These are phyloP conservation scores for Gastrophryne carolinensis DNA, from an alignment of 2,797 vertebrate genomes.

Conservation along the genomic window DNA sequence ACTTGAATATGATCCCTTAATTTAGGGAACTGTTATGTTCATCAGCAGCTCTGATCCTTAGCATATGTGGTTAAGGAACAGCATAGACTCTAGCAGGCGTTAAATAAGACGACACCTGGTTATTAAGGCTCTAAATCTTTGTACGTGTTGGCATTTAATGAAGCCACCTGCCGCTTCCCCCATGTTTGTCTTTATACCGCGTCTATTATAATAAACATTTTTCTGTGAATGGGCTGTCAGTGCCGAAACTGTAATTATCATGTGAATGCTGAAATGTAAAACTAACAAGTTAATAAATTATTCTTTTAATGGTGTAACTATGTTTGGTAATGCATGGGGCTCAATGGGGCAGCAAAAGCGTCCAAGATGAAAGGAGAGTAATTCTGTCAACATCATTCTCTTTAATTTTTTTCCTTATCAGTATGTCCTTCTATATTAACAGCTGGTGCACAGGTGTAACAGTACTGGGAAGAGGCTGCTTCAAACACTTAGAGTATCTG, in stretches of 20 bases:
- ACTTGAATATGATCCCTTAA: not conserved
- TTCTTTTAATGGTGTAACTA: not conserved
- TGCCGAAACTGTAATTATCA: slow-evolving; percentile 21
- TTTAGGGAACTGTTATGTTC: not conserved
- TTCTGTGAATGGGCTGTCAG: slow-evolving; percentile 8
- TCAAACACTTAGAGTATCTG: too few relatives aligned
- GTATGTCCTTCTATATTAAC: too few relatives aligned
- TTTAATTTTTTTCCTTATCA: too few relatives aligned
- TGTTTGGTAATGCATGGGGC: not conserved
- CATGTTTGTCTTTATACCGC: slow-evolving; percentile 2
- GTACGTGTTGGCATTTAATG: slow-evolving; percentile 18
- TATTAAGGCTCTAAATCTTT: slow-evolving; percentile 29
- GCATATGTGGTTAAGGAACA: not conserved
- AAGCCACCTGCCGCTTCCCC: slow-evolving; percentile 20
- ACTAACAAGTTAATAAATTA: slow-evolving; percentile 17
- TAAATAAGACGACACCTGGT: slow-evolving; percentile 23
- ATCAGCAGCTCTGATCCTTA: not conserved
- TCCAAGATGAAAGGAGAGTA: too few relatives aligned
- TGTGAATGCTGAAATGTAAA: slow-evolving; percentile 24
- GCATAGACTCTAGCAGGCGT: not conserved
- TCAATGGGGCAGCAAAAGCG: too few relatives aligned
- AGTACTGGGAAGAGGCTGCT: too few relatives aligned
- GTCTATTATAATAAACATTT: slow-evolving; percentile 10
- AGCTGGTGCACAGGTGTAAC: too few relatives aligned
- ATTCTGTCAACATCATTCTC: too few relatives aligned